Base-by-base conservation (phyloP, 2,888 invertebrate genomes). In the Cynaeus angustus region DNA sequence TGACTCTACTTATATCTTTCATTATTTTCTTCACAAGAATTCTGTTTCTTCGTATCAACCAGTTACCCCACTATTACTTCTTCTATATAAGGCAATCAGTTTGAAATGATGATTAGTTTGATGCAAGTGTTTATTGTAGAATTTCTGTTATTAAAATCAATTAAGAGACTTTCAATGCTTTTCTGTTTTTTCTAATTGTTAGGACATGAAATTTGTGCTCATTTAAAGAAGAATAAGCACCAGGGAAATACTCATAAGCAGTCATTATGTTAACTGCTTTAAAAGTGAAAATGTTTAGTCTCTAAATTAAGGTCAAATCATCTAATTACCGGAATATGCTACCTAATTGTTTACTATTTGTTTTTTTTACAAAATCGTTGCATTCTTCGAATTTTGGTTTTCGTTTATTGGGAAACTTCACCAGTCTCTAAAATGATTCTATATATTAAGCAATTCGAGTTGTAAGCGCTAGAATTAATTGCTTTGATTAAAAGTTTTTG, bases 1-100 rank as follows among this genome's bases (percentile, higher is more conserved):
- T 82, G 83, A 80, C 83, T 84, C 83, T 81, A 83, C 83, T 83
- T 83, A 83, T 83, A 81, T 77, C 72, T 78, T 76, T 72, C 5
- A 38, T 45, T 45, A 37, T 61, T 48, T 61, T 48, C 21, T 6
- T 41, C 12, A n/a, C 10, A 21, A 12, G 38, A 53, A 53, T 50
- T 53, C 53, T n/a, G 12, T 5, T 12, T 33, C 53, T 53, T 37
- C 10, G 16, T 4, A 16, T 50, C 48, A 26, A 50, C 1, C n/a
- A 41, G 41, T 16, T 3, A 50, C 48, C 48, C 48, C 48, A 50
- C 48, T 50, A 50, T 28, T 26, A n/a, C 3, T 28, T 5, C 21
- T 46, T 5, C 48, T 28, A 50, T 50, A 28, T 50, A 28, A 50
- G 46, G 48, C 12, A 7, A 13, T 12, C 41, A 12, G 12, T 3